These are phyloP conservation scores for Gonatopus flavifemur DNA, from an alignment of 1,140 invertebrate genomes.

Conservation along the genomic window DNA sequence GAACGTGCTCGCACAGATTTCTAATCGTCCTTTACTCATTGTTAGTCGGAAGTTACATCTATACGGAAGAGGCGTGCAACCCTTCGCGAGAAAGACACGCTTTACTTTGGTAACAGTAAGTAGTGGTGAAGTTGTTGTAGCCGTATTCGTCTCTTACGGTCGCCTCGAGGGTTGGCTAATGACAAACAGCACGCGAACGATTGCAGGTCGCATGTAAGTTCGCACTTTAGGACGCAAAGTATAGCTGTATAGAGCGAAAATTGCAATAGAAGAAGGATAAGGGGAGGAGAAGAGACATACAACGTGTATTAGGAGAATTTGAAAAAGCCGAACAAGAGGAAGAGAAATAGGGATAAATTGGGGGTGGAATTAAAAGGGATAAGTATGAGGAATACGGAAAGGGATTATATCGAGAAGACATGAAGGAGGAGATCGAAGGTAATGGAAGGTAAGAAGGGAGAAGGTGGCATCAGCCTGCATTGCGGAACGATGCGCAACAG, in stretches of 20 bases:
- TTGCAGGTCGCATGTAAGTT: slow-evolving; percentile 30
- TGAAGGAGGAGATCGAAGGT: background rate
- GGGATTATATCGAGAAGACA: too few species aligned
- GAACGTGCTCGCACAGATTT: background rate
- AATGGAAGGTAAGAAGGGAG: slow-evolving; percentile 13
- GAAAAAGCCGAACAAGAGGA: background rate
- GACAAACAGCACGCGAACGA: slow-evolving; percentile 31
- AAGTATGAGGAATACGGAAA: background rate
- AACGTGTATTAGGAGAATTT: background rate
- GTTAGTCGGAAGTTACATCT: too few species aligned
- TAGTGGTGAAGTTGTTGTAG: too few species aligned
- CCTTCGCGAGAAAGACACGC: slow-evolving; percentile 6
- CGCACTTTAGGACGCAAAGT: slow-evolving; percentile 26
- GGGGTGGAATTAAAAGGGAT: background rate
- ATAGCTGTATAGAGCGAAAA: slow-evolving; percentile 4
- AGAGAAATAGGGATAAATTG: slow-evolving; percentile 1
- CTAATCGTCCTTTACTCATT: too few species aligned
- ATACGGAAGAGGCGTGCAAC: slow-evolving; percentile 16
- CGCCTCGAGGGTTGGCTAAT: slow-evolving; percentile 18
- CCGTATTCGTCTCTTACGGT: too few species aligned
- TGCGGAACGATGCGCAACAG: slow-evolving; percentile 53
- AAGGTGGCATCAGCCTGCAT: slow-evolving; percentile 44
- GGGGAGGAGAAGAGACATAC: background rate
- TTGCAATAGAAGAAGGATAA: background rate
- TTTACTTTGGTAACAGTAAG: background rate